Evolutionary conservation across 2,888 invertebrate genomes (phyloP), one percentile per base, ranked within the genome.

Genomic region (Rhagophthalmus giganteus): DNA sequence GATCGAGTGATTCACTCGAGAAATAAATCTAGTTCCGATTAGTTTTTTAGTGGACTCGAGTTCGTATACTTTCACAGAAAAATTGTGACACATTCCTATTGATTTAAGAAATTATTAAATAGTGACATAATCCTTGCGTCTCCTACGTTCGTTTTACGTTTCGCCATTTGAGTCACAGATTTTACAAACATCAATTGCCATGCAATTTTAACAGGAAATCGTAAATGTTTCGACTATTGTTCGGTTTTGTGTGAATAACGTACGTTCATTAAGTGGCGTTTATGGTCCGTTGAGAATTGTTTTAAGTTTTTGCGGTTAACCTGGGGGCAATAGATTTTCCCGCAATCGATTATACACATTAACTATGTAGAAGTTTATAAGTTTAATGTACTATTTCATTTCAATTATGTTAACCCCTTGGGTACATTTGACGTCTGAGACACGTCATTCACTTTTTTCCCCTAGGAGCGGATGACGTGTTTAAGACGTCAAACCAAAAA

Each of bases 171-270:
- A 45, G 35, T 35, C 45, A 45, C n/a, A 15, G 25, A 5, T 7
- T 35, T 35, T 28, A 34, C 34, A 15, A 28, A 35, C 16, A n/a
- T 28, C 16, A 35, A 28, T 14, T 42, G 24, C 24, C 14, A 15
- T 34, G 5, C 25, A 9, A 13, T 11, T 31, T 2, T 45, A 35
- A 27, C 27, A 15, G 33, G 46, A 46, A 47, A 25, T 40, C 25
- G 34, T 47, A 47, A 47, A 39, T 40, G 37, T 12, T 47, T 40
- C 3, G 15, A 7, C 16, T 39, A 39, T 47, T 47, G 24, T 47
- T 39, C 10, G 40, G 27, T 40, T 38, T 27, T 26, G 39, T 20
- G 40, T 47, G 47, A 47, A 26, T 47, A 47, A 46, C 30, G 10
- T 40, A 28, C 47, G 34, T 47, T 47, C 40, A 47, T 34, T 34